Evolutionary conservation across 2,113 vertebrate species (phyloP).

Genomic region (Collichthys lucidus): DNA sequence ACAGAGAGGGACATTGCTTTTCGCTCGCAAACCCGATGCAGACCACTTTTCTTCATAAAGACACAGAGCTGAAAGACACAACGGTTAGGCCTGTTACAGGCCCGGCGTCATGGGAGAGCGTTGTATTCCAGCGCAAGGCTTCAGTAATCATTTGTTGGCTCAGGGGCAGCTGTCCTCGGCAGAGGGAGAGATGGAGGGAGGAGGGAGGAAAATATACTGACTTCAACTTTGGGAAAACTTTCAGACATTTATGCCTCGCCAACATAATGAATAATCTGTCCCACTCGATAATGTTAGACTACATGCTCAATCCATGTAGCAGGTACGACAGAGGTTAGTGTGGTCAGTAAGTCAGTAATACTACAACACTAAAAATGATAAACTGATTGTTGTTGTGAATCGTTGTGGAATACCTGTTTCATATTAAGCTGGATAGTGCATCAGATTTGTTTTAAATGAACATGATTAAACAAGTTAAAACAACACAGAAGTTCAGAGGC

Average conservation of each 20-base stretch:
- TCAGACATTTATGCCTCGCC: slow-evolving; percentile 77
- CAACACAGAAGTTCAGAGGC: background rate
- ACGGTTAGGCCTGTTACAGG: slow-evolving; percentile 41
- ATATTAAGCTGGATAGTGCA: background rate
- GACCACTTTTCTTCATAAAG: slow-evolving; percentile 46
- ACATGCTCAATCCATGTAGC: slow-evolving; percentile 38
- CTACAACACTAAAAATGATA: slow-evolving; percentile 12
- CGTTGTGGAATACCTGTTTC: background rate
- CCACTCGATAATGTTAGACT: slow-evolving; percentile 65
- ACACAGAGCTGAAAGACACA: slow-evolving; percentile 38
- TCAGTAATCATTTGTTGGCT: slow-evolving; percentile 77
- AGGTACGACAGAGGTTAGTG: slow-evolving; percentile 32
- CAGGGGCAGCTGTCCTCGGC: slow-evolving; percentile 62
- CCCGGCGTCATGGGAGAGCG: slow-evolving; percentile 56
- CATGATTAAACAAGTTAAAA: background rate
- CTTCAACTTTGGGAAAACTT: slow-evolving; percentile 79
- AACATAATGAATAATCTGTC: slow-evolving; percentile 80
- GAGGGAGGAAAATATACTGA: slow-evolving; percentile 76
- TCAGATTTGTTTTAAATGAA: slow-evolving; percentile 4
- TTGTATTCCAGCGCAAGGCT: slow-evolving; percentile 64
- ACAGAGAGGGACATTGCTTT: slow-evolving; percentile 35
- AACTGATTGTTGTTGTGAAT: background rate
- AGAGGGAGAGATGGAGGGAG: slow-evolving; percentile 60
- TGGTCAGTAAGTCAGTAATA: slow-evolving; percentile 18
- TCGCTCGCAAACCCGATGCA: slow-evolving; percentile 63